Percentiles rank a stretch among this genome's conserved stretches.
Evolutionary conservation across 2,797 vertebrate genomes (phyloP).

Genomic region (Leptodactylus fallax): DNA sequence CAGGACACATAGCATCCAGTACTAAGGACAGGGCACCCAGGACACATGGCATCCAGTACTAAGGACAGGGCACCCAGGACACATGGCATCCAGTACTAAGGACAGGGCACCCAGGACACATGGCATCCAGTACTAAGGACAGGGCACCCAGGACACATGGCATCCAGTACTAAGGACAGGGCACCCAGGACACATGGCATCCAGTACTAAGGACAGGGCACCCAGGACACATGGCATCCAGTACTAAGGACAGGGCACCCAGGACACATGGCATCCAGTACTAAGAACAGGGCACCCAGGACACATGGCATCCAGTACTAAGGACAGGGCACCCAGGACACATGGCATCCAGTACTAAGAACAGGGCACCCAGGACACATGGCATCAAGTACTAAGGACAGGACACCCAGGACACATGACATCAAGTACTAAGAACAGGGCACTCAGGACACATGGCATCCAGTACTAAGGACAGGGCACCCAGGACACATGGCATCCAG

Average conservation of each 20-base stretch:
- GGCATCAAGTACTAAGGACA: not conserved
- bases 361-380: not conserved
- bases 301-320: not conserved
- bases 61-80: not conserved
- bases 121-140: not conserved
- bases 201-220: not conserved
- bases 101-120: not conserved
- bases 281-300: not conserved
- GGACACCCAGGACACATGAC: not conserved
- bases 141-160: not conserved
- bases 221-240: not conserved
- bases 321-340: not conserved
- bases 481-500: too few species aligned
- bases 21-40: not conserved
- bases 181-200: not conserved
- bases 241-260: not conserved
- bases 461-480: not conserved
- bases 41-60: not conserved
- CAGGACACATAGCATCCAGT: not conserved
- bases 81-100: not conserved
- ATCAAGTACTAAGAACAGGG: not conserved
- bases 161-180: not conserved
- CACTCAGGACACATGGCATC: not conserved
- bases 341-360: too few species aligned
- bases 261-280: not conserved